Conservation (phyloP, 1,140 invertebrate genomes). For the Zaprionus lachaisei region DNA sequence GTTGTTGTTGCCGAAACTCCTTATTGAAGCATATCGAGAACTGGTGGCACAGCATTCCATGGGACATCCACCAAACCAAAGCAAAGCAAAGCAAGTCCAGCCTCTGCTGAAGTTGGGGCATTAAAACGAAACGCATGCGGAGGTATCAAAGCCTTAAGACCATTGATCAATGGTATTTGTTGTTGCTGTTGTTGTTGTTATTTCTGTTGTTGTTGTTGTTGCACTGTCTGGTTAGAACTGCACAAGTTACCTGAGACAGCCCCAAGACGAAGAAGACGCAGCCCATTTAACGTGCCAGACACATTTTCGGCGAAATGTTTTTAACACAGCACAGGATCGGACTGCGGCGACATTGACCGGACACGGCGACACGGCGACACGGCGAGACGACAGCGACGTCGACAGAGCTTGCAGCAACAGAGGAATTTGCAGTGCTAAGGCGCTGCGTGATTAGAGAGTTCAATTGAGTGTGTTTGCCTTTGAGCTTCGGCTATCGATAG, state of each 20-base stretch:
- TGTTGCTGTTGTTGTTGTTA: constrained; percentile 38
- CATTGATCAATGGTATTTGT: constrained; percentile 78
- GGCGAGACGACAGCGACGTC: not conserved
- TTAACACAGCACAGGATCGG: constrained; percentile 55
- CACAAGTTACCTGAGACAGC: constrained; percentile 64
- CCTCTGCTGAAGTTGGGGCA: constrained; percentile 49
- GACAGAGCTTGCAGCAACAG: not conserved
- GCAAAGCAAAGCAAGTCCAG: constrained; percentile 8
- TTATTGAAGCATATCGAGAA: constrained; percentile 75
- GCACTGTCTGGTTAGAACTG: constrained; percentile 81
- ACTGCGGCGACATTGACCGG: constrained; percentile 23
- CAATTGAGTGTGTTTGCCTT: constrained; percentile 64
- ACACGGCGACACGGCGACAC: constrained; percentile 22
- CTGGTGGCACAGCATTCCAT: constrained; percentile 80
- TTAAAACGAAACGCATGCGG: constrained; percentile 45
- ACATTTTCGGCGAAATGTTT: constrained; percentile 82
- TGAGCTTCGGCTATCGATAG: constrained; percentile 51
- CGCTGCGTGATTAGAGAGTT: constrained; percentile 66
- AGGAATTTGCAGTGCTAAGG: constrained; percentile 69
- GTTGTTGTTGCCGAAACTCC: constrained; percentile 51
- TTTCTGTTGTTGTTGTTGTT: constrained; percentile 28
- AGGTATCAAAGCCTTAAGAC: constrained; percentile 78
- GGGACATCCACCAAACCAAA: constrained; percentile 75
- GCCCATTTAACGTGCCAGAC: constrained; percentile 81
- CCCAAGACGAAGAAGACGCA: constrained; percentile 15